Base-by-base conservation (phyloP, 2,113 vertebrate genomes). In the Catharus minimus region DNA sequence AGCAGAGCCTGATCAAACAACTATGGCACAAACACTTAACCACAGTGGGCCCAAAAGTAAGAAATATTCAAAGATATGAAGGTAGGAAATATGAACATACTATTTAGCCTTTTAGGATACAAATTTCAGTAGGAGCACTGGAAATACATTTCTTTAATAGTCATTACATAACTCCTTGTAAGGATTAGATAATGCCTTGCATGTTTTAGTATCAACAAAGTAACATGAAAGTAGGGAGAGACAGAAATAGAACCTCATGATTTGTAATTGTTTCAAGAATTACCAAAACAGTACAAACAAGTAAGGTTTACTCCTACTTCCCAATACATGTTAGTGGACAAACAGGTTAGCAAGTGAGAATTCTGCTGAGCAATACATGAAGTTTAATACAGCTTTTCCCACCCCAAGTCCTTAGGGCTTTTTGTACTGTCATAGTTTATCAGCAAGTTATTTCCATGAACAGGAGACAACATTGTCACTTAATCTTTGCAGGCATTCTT, bases 401-500 rank as follows among this genome's bases (percentile, higher is more conserved):
- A 61, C 9, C 4, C 19, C 18, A 6, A 50, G 38, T 53, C 57
- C 50, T 41, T 23, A 46, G 26, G 68, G 72, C 13, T 90, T 96
- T 96, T 92, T 69, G 46, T 91, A 61, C 65, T 86, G 44, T 90
- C 71, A 87, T 16, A 88, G 80, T 72, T 94, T 92, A 93, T 88
- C 62, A 82, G 67, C 53, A 89, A 88, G 41, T 82, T 92, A 89
- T 86, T 89, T 67, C 76, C 82, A 71, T 56, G 72, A 95, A 96
- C 78, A 89, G 66, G 69, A 93, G 90, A 96, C 84, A 95, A 96
- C 60, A 92, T 69, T 94, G 88, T 95, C 86, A 95, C 89, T 92
- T 94, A 94, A 94, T 92, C 75, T 90, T 71, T 89, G 65, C 68
- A 86, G 38, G 75, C 94, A 88, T 81, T 94, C 90, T 91, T 89